Conservation (phyloP, 1,140 invertebrate species). For the fruit fly (Drosophila melanogaster) region Release_6_plus_ISO1_MT NT_033779.5:21821501-21822000, state of each 20-base stretch:
- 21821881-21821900: conserved; percentile 28
- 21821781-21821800: conserved; percentile 56
- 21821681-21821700: conserved; percentile 79
- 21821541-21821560: conserved; percentile 7
- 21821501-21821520: conserved; percentile 49
- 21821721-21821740: conserved; percentile 70
- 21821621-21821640: conserved; percentile 66
- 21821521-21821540: conserved; percentile 17
- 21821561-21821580: not conserved
- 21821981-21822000: conserved; percentile 32
- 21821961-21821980: conserved; percentile 23
- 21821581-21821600: conserved; percentile 9
- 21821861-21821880: not conserved
- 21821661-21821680: conserved; percentile 23
- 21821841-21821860: not conserved
- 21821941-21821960: conserved; percentile 62
- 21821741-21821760: conserved; percentile 59
- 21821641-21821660: conserved; percentile 60
- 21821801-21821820: conserved; percentile 53
- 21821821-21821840: conserved; percentile 1
- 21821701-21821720: conserved; percentile 59
- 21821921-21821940: conserved; percentile 15
- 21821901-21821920: not conserved
- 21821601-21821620: conserved; percentile 64
- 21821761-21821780: conserved; percentile 47